Evolutionary conservation across 2,113 vertebrate genomes (phyloP).

Genomic region (Mirza zaza): DNA sequence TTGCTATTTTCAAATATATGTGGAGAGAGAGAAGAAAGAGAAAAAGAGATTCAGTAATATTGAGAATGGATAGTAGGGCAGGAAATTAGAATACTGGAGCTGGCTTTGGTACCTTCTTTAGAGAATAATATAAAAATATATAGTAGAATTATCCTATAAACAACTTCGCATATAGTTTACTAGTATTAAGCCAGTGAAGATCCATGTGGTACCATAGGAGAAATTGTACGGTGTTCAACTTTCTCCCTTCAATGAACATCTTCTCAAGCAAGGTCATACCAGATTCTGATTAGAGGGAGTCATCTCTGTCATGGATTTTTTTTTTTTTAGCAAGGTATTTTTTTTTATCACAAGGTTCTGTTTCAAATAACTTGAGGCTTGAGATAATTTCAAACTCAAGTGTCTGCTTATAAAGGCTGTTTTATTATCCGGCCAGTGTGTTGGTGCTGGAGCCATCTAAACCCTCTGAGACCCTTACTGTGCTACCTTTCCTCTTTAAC

Average conservation of each 20-base stretch:
- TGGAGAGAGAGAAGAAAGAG: neutral
- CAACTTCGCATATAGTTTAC: neutral
- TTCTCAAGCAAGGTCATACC: slow-evolving; percentile 46
- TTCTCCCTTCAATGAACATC: neutral
- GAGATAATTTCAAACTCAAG: slow-evolving; percentile 69
- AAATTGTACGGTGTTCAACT: slow-evolving; percentile 32
- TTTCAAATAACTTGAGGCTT: slow-evolving; percentile 77
- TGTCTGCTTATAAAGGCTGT: slow-evolving; percentile 75
- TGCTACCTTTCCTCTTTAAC: slow-evolving; percentile 88
- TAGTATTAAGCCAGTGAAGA: neutral
- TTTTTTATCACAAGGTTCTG: slow-evolving; percentile 69
- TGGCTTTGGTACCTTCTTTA: neutral
- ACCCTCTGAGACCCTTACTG: slow-evolving; percentile 84
- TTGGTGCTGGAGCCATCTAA: slow-evolving; percentile 85
- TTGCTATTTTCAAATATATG: neutral
- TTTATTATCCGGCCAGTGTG: slow-evolving; percentile 81
- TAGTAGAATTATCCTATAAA: neutral
- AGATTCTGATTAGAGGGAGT: slow-evolving; percentile 39
- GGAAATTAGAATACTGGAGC: neutral
- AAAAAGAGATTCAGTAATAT: neutral
- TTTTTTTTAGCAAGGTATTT: slow-evolving; percentile 40
- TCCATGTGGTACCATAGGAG: neutral
- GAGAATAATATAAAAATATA: neutral
- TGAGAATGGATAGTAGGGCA: neutral
- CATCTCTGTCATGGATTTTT: slow-evolving; percentile 43